Evolutionary conservation across 2,797 vertebrate genomes (phyloP).

Genomic region (Centroberyx gerrardi): DNA sequence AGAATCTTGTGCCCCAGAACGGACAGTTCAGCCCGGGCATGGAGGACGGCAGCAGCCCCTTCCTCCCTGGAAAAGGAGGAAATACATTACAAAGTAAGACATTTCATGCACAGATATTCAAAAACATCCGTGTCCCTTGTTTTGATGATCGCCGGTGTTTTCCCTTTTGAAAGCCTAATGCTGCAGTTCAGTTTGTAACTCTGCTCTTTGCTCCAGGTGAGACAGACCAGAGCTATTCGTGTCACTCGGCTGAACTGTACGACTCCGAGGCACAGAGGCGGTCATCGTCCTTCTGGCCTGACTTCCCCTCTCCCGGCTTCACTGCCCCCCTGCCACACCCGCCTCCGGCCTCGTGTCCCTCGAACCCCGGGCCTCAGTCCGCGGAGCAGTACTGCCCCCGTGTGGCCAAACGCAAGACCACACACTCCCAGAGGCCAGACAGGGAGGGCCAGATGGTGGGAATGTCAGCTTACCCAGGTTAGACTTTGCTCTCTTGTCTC

Average conservation of each 20-base stretch:
- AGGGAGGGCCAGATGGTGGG: slow-evolving; percentile 76
- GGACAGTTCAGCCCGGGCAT: slow-evolving; percentile 75
- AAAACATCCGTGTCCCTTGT: too few species aligned
- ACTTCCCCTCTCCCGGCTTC: slow-evolving; percentile 78
- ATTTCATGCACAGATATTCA: neutral
- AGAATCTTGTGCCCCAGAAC: slow-evolving; percentile 80
- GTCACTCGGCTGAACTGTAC: slow-evolving; percentile 64
- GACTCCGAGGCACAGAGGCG: slow-evolving; percentile 77
- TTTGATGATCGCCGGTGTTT: too few species aligned
- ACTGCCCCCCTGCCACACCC: slow-evolving; percentile 61
- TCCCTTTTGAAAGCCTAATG: accelerated
- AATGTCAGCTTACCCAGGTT: slow-evolving; percentile 87
- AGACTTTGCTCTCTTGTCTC: slow-evolving; percentile 2
- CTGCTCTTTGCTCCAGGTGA: slow-evolving; percentile 68
- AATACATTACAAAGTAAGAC: slow-evolving; percentile 61
- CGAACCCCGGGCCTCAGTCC: slow-evolving; percentile 57
- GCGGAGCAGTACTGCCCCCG: slow-evolving; percentile 85
- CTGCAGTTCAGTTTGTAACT: neutral
- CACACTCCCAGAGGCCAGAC: slow-evolving; percentile 73
- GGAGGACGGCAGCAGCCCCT: slow-evolving; percentile 75
- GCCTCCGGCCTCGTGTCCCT: slow-evolving; percentile 53
- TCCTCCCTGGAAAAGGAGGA: slow-evolving; percentile 63
- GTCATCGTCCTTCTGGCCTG: slow-evolving; percentile 78
- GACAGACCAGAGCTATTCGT: slow-evolving; percentile 72
- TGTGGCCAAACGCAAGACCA: slow-evolving; percentile 82